Evolutionary conservation across 2,113 vertebrate genomes (phyloP), one percentile per base, ranked within the genome.

Genomic region (Clarias batrachus): DNA sequence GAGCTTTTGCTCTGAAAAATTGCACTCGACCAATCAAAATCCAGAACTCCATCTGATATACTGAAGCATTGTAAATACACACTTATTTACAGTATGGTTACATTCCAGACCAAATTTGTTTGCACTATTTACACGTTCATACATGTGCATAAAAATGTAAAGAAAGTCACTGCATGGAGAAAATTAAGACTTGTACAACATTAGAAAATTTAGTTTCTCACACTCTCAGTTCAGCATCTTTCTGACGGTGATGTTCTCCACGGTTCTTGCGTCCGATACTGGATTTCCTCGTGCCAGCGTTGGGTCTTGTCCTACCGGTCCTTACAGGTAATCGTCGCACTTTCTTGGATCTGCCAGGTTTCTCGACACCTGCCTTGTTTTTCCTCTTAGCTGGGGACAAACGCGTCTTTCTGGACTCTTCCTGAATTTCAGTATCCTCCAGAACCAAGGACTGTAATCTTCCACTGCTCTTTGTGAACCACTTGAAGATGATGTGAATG

Each of bases 401-500:
- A n/a, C 17, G 8, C 23, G 10, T 52, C 14, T 52, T 21, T 6
- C 8, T 23, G 19, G 14, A 4, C 33, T 16, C 70, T 41, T 71
- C 68, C 30, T 16, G 8, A 25, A 57, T 7, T 37, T 84, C 19
- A 30, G 17, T 23, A 27, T 74, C 56, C 4, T 74, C 70, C 56
- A 13, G 25, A 0, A 14, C 21, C 73, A 54, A n/a, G 0, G 27
- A n/a, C 3, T 23, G 23, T 4, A 84, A 6, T 21, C 23, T 30
- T 2, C 74, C 8, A 3, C 23, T 41, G 33, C 68, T 11, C 16
- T 71, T 73, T 14, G 12, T n/a, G 5, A 73, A 25, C 30, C 92
- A 93, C 91, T 97, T 98, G 13, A 88, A 68, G 48, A 95, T 92
- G 88, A 96, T 89, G 87, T 97, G 95, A 71, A 93, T 60, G 37